Conservation (phyloP, 2,113 vertebrate species). For the Rhodinocichla rosea region DNA sequence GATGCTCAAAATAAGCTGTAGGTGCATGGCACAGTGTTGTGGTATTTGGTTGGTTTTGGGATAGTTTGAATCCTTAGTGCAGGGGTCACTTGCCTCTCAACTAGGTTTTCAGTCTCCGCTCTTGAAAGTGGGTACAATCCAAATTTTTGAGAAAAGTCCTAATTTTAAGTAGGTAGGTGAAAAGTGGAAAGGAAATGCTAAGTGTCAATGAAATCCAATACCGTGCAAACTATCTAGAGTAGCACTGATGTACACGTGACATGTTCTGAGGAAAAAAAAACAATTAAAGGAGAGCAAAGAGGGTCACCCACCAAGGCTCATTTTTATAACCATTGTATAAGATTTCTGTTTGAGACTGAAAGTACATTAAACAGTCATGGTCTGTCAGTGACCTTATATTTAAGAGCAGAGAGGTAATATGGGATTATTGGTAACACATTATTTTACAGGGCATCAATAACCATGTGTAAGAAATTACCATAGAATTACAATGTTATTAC, state of each 20-base stretch:
- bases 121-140: not conserved
- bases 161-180: not conserved
- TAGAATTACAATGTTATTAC: slow-evolving; percentile 60
- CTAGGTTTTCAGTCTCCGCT: not conserved
- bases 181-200: not conserved
- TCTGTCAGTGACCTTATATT: slow-evolving; percentile 65
- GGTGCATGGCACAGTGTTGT: not conserved
- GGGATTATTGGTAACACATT: slow-evolving; percentile 61
- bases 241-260: not conserved
- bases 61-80: not conserved
- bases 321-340: slow-evolving; percentile 36
- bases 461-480: slow-evolving; percentile 67
- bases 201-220: not conserved
- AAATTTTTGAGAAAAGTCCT: not conserved
- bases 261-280: not conserved
- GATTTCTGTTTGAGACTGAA: slow-evolving; percentile 40
- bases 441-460: slow-evolving; percentile 61
- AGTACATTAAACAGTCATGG: slow-evolving; percentile 43
- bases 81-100: not conserved
- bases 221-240: not conserved
- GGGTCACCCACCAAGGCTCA: not conserved
- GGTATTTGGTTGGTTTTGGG: not conserved
- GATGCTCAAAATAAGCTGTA: rapidly evolving
- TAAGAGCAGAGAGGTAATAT: slow-evolving; percentile 62
- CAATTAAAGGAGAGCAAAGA: not conserved